Evolutionary conservation across 2,888 invertebrate genomes (phyloP).

Genomic region (Meliscaeva auricollis): DNA sequence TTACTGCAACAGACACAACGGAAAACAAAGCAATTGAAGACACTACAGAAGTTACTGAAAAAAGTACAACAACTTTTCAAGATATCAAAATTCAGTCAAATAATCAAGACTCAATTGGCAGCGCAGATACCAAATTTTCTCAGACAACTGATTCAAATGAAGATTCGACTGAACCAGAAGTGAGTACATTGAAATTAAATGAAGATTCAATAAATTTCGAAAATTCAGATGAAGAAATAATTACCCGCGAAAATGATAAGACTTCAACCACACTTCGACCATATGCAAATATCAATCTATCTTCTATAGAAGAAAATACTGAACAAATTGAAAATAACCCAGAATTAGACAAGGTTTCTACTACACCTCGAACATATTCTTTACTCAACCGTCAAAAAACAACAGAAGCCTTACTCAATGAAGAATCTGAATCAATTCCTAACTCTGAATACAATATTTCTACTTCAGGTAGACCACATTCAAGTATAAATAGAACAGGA

Average conservation of each 20-base stretch:
- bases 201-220: no score
- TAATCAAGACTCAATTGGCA: background rate
- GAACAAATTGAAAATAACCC: constrained; percentile 4
- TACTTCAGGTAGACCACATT: constrained; percentile 1
- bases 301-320: background rate
- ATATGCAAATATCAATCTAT: background rate
- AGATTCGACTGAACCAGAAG: background rate
- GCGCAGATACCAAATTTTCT: background rate
- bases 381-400: background rate
- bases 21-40: background rate
- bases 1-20: background rate
- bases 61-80: background rate
- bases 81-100: background rate
- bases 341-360: background rate
- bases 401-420: background rate
- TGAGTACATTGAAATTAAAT: no score
- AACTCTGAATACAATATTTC: background rate
- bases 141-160: background rate
- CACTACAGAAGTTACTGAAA: background rate
- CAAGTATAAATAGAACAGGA: background rate
- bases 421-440: background rate
- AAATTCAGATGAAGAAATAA: background rate
- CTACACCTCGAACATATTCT: background rate
- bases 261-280: background rate
- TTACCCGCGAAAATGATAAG: no score